Evolutionary conservation across 2,888 invertebrate genomes (phyloP).

Genomic region (Xanthia icteritia): DNA sequence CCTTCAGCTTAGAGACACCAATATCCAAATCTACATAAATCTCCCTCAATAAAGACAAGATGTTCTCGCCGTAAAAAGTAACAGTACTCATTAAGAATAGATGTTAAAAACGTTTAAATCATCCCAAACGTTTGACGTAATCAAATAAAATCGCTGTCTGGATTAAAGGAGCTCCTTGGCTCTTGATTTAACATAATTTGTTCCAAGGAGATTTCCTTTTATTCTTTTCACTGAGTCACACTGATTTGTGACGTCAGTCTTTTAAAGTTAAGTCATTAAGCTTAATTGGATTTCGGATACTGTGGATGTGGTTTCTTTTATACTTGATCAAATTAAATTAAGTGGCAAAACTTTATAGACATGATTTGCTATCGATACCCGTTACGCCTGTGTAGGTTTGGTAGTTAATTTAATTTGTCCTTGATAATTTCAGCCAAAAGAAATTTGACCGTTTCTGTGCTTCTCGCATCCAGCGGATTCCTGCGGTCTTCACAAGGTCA

Average conservation of each 20-base stretch:
- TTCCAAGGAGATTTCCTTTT: conserved; percentile 74
- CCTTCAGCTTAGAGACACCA: conserved; percentile 5
- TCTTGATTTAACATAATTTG: conserved; percentile 80
- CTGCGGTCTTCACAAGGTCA: neutral
- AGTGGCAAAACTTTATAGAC: neutral
- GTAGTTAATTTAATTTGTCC: neutral
- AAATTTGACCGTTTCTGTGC: neutral
- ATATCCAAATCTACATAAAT: conserved; percentile 46
- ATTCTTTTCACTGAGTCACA: conserved; percentile 71
- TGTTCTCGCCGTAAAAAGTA: conserved; percentile 55
- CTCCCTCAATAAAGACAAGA: conserved; percentile 46
- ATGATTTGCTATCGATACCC: neutral
- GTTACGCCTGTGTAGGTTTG: neutral
- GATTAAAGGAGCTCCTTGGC: conserved; percentile 73
- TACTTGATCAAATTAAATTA: neutral
- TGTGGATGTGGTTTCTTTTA: conserved; percentile 58
- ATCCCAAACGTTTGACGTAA: conserved; percentile 75
- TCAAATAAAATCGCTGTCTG: conserved; percentile 80
- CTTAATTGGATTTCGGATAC: conserved; percentile 74
- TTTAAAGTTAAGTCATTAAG: conserved; percentile 79
- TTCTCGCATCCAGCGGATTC: neutral
- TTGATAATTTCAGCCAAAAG: neutral
- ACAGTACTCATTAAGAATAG: conserved; percentile 64
- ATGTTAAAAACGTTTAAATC: conserved; percentile 73
- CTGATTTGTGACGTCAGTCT: conserved; percentile 73